Percentiles rank a stretch among this genome's conserved stretches.
These are phyloP conservation scores for Macrosteles quadrilineatus DNA, from an alignment of 1,140 invertebrate species.

Conservation along the genomic window DNA sequence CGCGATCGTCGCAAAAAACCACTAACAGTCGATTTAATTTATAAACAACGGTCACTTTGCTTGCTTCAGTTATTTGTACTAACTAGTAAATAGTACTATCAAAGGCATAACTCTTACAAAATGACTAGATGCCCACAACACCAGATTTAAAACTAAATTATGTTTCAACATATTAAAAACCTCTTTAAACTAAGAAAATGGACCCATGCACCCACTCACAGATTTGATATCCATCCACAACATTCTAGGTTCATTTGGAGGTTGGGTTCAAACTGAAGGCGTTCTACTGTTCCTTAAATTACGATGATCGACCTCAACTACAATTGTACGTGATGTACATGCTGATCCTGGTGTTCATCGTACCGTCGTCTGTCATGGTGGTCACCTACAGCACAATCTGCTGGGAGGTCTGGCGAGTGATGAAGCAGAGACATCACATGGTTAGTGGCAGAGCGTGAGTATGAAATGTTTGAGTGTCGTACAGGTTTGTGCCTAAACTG, in stretches of 20 bases:
- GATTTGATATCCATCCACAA: too few species aligned
- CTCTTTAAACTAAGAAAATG: too few species aligned
- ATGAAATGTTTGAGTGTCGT: background rate
- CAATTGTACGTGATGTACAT: conserved; percentile 66
- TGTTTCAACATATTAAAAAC: too few species aligned
- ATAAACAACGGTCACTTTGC: too few species aligned
- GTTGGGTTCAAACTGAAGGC: conserved; percentile 51
- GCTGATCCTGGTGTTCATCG: conserved; percentile 61
- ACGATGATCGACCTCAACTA: conserved; percentile 56
- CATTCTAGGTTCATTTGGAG: conserved; percentile 52
- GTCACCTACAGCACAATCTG: conserved; percentile 67
- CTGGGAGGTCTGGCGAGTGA: conserved; percentile 64
- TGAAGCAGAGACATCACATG: conserved; percentile 59
- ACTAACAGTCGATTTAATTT: too few species aligned
- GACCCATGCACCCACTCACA: too few species aligned
- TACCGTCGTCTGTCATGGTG: conserved; percentile 65
- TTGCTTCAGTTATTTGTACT: too few species aligned
- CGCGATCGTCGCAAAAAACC: too few species aligned
- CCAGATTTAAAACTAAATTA: too few species aligned
- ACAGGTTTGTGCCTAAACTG: background rate
- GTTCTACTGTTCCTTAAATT: conserved; percentile 66
- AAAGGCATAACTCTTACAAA: too few species aligned
- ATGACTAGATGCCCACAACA: too few species aligned
- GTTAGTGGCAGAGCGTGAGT: conserved; percentile 56
- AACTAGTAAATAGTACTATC: too few species aligned